phyloP scores from a whole-genome alignment of 2,888 invertebrate genomes.

The Drosophila mimica region DNA sequence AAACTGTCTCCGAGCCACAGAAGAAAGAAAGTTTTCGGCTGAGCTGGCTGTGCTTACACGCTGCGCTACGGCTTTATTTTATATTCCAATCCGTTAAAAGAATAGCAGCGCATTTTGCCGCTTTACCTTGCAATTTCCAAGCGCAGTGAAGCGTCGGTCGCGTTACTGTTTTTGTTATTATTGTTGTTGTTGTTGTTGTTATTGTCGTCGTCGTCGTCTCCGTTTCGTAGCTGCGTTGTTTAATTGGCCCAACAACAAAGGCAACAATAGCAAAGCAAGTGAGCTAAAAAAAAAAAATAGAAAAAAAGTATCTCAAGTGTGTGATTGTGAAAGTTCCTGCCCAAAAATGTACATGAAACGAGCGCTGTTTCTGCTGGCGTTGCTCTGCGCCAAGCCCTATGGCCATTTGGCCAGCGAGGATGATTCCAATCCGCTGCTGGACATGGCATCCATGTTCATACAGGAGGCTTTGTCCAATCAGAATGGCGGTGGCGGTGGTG shows the following conservation, averaged over 20 bases:
- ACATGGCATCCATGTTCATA: slow-evolving; percentile 89
- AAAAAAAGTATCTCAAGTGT: slow-evolving; percentile 68
- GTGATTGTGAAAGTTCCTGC: slow-evolving; percentile 83
- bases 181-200: slow-evolving; percentile 12
- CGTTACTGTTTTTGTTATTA: slow-evolving; percentile 12
- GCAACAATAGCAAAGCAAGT: slow-evolving; percentile 25
- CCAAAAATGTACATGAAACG: slow-evolving; percentile 78
- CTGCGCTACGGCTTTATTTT: slow-evolving; percentile 19
- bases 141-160: slow-evolving; percentile 69
- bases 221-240: slow-evolving; percentile 56
- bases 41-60: slow-evolving; percentile 75
- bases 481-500: slow-evolving; percentile 85
- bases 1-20: slow-evolving; percentile 74
- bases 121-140: slow-evolving; percentile 47
- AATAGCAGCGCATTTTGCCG: slow-evolving; percentile 41
- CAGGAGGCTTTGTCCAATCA: slow-evolving; percentile 86
- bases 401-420: slow-evolving; percentile 84
- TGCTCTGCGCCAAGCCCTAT: slow-evolving; percentile 79
- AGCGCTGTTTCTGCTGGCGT: slow-evolving; percentile 72
- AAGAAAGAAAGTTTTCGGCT: slow-evolving; percentile 84
- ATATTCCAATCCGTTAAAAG: slow-evolving; percentile 1
- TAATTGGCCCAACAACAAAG: slow-evolving; percentile 68
- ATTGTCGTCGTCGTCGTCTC: slow-evolving; percentile 9
- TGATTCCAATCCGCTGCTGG: slow-evolving; percentile 88
- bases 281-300: slow-evolving; percentile 20